These are phyloP conservation scores for Lamproptera curius DNA, from an alignment of 2,888 invertebrate species.

Conservation along the genomic window DNA sequence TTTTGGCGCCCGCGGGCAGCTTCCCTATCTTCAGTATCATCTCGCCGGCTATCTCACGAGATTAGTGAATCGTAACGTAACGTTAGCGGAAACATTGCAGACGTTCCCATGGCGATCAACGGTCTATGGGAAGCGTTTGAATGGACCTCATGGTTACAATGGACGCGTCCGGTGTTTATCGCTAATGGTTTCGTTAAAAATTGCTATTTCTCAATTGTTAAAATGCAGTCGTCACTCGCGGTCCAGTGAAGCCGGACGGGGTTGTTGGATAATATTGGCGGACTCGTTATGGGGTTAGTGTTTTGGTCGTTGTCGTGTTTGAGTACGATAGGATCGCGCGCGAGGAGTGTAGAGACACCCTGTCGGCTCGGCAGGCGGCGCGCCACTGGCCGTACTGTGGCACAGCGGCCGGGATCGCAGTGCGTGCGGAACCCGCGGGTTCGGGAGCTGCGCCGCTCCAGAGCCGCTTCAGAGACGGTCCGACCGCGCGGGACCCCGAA, in stretches of 20 bases:
- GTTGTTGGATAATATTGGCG: background rate
- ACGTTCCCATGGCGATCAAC: conserved; percentile 29
- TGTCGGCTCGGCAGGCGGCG: conserved; percentile 48
- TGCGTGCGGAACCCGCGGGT: conserved; percentile 27
- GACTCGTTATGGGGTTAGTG: conserved; percentile 11
- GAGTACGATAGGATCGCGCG: conserved; percentile 42
- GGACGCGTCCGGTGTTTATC: conserved; percentile 37
- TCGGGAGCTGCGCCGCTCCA: conserved; percentile 30
- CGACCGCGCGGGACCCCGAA: conserved; percentile 24
- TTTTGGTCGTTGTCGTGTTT: conserved; percentile 49
- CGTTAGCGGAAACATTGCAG: conserved; percentile 30
- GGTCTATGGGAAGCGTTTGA: conserved; percentile 29
- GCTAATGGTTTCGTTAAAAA: conserved; percentile 29
- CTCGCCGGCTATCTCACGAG: conserved; percentile 39
- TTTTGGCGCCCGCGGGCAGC: conserved; percentile 42
- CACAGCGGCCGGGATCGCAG: conserved; percentile 23
- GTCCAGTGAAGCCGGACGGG: conserved; percentile 4
- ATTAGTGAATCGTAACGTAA: conserved; percentile 22
- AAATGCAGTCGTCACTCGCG: conserved; percentile 18
- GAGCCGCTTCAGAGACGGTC: conserved; percentile 39
- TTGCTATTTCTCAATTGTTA: too few relatives aligned
- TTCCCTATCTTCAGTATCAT: conserved; percentile 71
- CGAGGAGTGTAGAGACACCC: conserved; percentile 39
- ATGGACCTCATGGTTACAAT: conserved; percentile 40
- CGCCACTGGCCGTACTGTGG: conserved; percentile 49